These are phyloP conservation scores for Gymnarchus niloticus DNA, from an alignment of 2,113 vertebrate genomes.

Conservation along the genomic window DNA sequence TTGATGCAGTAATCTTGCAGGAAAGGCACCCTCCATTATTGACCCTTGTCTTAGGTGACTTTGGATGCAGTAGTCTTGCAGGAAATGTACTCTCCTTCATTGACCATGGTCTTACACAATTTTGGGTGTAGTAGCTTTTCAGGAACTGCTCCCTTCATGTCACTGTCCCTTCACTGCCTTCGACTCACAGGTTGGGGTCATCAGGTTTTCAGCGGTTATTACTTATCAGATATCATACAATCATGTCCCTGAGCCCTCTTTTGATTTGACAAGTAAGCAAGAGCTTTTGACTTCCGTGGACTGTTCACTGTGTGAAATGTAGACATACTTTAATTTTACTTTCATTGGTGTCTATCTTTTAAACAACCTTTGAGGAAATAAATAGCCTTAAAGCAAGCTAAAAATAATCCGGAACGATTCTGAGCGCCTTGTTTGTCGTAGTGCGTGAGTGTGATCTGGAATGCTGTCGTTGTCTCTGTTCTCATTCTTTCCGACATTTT, in stretches of 20 bases:
- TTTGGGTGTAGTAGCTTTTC: neutral
- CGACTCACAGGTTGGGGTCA: neutral
- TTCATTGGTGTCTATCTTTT: neutral
- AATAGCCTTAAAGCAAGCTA: neutral
- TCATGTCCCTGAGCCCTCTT: neutral
- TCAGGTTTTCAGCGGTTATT: neutral
- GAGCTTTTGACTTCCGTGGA: neutral
- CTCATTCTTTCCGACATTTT: neutral
- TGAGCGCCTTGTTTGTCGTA: neutral
- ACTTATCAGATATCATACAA: neutral
- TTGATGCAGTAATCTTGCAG: neutral
- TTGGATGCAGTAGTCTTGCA: neutral
- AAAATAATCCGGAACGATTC: slow-evolving; percentile 3
- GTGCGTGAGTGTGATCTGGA: neutral
- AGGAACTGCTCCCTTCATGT: neutral
- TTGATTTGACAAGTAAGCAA: neutral
- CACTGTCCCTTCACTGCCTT: neutral
- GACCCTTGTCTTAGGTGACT: neutral
- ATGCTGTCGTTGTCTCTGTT: neutral
- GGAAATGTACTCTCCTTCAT: neutral
- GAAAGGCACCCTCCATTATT: neutral
- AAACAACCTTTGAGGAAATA: neutral
- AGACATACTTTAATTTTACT: neutral
- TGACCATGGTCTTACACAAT: neutral
- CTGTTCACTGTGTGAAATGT: neutral